phyloP scores from a whole-genome alignment of 2,113 vertebrate species.

The Nothobranchius kuhntae region DNA sequence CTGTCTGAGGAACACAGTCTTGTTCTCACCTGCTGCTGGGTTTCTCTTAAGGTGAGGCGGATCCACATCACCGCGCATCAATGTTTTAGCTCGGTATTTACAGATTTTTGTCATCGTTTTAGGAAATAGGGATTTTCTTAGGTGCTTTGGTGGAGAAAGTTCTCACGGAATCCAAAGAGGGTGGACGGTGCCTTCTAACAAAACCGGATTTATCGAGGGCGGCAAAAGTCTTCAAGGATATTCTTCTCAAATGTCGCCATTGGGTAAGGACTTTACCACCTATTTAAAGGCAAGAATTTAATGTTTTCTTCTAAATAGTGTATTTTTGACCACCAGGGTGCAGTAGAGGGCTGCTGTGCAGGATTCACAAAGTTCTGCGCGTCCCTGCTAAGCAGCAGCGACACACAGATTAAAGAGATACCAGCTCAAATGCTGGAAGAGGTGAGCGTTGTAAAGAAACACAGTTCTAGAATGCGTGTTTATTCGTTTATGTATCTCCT shows the following conservation, averaged over 20 bases:
- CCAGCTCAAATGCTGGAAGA: constrained; percentile 79
- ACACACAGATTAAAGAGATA: constrained; percentile 77
- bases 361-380: constrained; percentile 84
- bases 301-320: background rate
- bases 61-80: background rate
- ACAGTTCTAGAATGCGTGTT: background rate
- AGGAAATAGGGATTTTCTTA: constrained; percentile 83
- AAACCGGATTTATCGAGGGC: constrained; percentile 72
- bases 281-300: background rate
- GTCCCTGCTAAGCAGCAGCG: constrained; percentile 72
- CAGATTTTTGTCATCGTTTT: background rate
- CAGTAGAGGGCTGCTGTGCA: constrained; percentile 84
- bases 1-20: constrained; percentile 88
- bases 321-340: constrained; percentile 76
- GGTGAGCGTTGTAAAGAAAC: constrained; percentile 63
- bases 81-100: background rate
- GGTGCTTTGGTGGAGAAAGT: constrained; percentile 80
- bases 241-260: constrained; percentile 88
- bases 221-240: constrained; percentile 82
- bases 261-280: constrained; percentile 78
- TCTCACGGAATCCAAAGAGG: constrained; percentile 40
- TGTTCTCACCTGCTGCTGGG: constrained; percentile 92
- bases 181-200: constrained; percentile 31
- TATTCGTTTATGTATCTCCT: background rate
- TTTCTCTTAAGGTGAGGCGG: constrained; percentile 85